Evolutionary conservation across 2,797 vertebrate genomes (phyloP).

Genomic region (Sebastes glaucus): DNA sequence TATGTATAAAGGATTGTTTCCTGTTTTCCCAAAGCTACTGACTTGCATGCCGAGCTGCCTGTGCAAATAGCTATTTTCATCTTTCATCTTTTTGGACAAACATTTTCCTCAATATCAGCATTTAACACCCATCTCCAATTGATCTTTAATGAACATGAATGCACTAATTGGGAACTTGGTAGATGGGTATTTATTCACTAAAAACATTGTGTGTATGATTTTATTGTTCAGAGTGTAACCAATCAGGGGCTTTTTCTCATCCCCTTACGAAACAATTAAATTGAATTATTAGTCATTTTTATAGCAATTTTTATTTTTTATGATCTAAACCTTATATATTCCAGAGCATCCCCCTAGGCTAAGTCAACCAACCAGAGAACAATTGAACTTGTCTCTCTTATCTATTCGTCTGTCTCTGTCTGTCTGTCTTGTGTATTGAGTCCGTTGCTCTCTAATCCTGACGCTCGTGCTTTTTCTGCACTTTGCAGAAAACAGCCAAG

Average conservation of each 20-base stretch:
- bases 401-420: constrained; percentile 84
- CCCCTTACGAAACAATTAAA: constrained; percentile 19
- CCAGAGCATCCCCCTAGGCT: constrained; percentile 45
- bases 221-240: constrained; percentile 26
- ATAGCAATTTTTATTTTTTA: constrained; percentile 1
- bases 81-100: constrained; percentile 77
- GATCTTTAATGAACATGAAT: constrained; percentile 64
- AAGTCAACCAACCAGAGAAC: constrained; percentile 68
- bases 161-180: constrained; percentile 39
- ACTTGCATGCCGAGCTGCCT: constrained; percentile 85
- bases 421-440: constrained; percentile 83
- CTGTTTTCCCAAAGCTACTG: constrained; percentile 76
- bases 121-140: constrained; percentile 79
- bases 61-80: constrained; percentile 82
- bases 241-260: background rate
- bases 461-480: constrained; percentile 84
- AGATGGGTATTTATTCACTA: constrained; percentile 34
- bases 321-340: constrained; percentile 48
- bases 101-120: constrained; percentile 80
- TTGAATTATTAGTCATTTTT: constrained; percentile 41
- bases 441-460: constrained; percentile 85
- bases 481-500: constrained; percentile 91
- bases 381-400: constrained; percentile 81
- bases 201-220: constrained; percentile 23
- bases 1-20: constrained; percentile 85